A percentile compares a stretch with the other conserved stretches of the same genome.
phyloP scores from a whole-genome alignment of 2,888 invertebrate genomes.

The Salpingus planirostris region DNA sequence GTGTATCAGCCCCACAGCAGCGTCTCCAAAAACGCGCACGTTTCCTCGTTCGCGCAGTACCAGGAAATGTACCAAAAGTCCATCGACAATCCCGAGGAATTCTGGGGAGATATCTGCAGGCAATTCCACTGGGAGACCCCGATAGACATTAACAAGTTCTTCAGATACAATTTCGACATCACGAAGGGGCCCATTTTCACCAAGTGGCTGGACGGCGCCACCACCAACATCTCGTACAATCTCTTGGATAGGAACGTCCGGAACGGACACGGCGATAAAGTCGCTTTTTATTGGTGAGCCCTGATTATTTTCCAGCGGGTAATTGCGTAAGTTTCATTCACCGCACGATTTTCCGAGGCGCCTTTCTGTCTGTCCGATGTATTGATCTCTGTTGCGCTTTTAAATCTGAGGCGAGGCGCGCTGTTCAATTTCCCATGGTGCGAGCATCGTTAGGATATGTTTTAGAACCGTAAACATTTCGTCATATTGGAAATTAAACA shows the following conservation, averaged over 20 bases:
- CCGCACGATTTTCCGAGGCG: too few species aligned
- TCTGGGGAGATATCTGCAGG: constrained; percentile 90
- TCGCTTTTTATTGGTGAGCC: constrained; percentile 93
- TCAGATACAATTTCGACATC: constrained; percentile 86
- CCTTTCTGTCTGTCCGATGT: background rate
- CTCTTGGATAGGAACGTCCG: constrained; percentile 85
- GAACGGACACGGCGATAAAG: constrained; percentile 79
- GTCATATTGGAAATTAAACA: too few species aligned
- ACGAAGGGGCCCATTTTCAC: constrained; percentile 82
- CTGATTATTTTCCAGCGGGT: background rate
- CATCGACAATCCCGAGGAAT: constrained; percentile 77
- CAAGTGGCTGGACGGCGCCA: constrained; percentile 92
- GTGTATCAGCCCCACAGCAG: constrained; percentile 52
- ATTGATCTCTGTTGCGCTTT: background rate
- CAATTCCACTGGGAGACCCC: constrained; percentile 89
- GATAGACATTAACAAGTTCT: constrained; percentile 64
- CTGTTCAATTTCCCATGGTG: too few species aligned
- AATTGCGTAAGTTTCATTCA: too few species aligned
- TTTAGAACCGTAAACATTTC: too few species aligned
- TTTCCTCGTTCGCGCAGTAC: constrained; percentile 68
- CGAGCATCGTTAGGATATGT: too few species aligned
- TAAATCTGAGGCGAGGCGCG: too few species aligned
- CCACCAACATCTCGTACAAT: constrained; percentile 95
- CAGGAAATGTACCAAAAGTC: constrained; percentile 76
- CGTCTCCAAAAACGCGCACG: constrained; percentile 51